Base-by-base conservation (phyloP, 2,113 vertebrate species). In the Carlito syrichta region DNA sequence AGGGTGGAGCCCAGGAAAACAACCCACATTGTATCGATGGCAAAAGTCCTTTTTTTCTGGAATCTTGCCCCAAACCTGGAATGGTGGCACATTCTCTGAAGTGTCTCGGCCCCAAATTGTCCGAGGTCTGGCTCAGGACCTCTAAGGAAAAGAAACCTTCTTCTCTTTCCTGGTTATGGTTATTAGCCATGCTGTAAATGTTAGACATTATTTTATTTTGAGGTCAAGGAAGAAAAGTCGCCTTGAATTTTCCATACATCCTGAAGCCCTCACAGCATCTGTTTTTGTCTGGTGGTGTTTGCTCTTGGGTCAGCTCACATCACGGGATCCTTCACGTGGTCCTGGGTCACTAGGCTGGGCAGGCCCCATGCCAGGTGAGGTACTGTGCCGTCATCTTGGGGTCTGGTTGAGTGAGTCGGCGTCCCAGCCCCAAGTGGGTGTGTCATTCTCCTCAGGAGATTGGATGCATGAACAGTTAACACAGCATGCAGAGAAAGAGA, bases 201-300 rank as follows among this genome's bases (percentile, higher is more conserved):
- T 58, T 60, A 43, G 89, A 62, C 40, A 50, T 32, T 62, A 43
- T 74, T 96, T 90, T 96, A 43, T 89, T 95, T 96, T 77, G 69
- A 62, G 35, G 25, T 91, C 62, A 90, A 76, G n/a, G 38, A 6
- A 73, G 27, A 92, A 69, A 40, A 62, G 38, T 40, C 16, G 6
- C 30, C n/a, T 97, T 69, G 60, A 95, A 40, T 32, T 92, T 86
- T 17, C 3, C 0, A 0, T 83, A 76, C 27, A 16, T 89, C 92
- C 94, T 71, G 22, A 32, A 76, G 85, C 93, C 40, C 32, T 52
- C 93, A 35, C 50, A 27, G 50, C 3, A 4, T 54, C 38, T 63
- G 25, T 66, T 84, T 94, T 63, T 89, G 40, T 81, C 86, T 74
- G 8, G 0, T 40, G 43, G n/a, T 23, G 71, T 73, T 93, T 38